These are phyloP conservation scores for Nomada fabriciana DNA, from an alignment of 2,888 invertebrate species.

Conservation along the genomic window DNA sequence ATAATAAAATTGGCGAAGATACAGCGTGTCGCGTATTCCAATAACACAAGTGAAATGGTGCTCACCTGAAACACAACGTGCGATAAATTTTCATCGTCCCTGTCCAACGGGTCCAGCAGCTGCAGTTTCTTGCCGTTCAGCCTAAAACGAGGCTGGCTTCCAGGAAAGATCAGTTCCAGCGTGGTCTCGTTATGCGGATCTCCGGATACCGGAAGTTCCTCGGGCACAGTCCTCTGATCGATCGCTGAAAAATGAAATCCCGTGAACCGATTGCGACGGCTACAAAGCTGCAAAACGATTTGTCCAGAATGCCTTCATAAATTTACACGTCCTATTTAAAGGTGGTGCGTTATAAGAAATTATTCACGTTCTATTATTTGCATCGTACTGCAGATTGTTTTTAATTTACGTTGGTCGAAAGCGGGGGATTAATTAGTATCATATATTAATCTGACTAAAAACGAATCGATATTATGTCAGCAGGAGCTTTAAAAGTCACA, in stretches of 20 bases:
- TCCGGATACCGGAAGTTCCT: slow-evolving; percentile 93
- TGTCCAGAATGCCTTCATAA: not conserved
- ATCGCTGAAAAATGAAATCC: slow-evolving; percentile 87
- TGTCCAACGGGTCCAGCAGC: slow-evolving; percentile 92
- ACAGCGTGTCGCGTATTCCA: not conserved
- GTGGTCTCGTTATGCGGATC: slow-evolving; percentile 92
- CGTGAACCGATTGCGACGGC: slow-evolving; percentile 30
- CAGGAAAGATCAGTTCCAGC: slow-evolving; percentile 92
- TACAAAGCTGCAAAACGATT: slow-evolving; percentile 30
- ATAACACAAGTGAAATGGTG: not conserved
- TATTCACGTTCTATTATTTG: too few species aligned
- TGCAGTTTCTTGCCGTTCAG: slow-evolving; percentile 93
- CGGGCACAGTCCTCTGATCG: slow-evolving; percentile 92
- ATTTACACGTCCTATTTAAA: too few species aligned
- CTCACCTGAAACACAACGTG: slow-evolving; percentile 95
- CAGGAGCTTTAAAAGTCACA: too few species aligned
- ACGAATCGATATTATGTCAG: too few species aligned
- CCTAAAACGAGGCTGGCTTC: slow-evolving; percentile 91
- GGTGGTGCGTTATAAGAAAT: too few species aligned
- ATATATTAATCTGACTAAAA: too few species aligned
- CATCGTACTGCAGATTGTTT: too few species aligned
- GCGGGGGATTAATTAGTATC: too few species aligned
- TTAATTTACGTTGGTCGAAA: too few species aligned
- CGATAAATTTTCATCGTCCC: slow-evolving; percentile 93
- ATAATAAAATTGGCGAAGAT: not conserved